Conservation (phyloP, 1,140 invertebrate genomes). For the Charaxes varanes region DNA sequence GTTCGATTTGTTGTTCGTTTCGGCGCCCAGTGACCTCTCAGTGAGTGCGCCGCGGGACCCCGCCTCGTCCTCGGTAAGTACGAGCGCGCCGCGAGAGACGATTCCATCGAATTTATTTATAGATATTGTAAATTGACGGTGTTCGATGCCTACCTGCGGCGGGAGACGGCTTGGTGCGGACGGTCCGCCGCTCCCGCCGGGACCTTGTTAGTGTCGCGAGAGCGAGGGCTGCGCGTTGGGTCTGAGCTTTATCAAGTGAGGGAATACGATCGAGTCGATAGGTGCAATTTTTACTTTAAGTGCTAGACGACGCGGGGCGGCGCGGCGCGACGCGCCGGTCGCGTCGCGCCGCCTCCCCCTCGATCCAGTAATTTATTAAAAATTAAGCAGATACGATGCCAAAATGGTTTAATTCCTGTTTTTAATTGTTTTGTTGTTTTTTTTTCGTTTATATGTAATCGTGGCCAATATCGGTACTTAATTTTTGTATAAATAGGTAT, state of each 20-base stretch:
- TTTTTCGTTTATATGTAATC: conserved; percentile 70
- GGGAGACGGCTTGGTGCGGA: too few species aligned
- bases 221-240: conserved; percentile 61
- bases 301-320: conserved; percentile 29
- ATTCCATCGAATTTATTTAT: conserved; percentile 73
- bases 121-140: conserved; percentile 65
- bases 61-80: conserved; percentile 11
- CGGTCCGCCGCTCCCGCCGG: too few species aligned
- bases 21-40: conserved; percentile 26
- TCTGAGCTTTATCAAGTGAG: conserved; percentile 54
- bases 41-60: conserved; percentile 22
- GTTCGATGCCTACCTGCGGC: conserved; percentile 51
- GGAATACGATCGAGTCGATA: conserved; percentile 66
- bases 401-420: conserved; percentile 73
- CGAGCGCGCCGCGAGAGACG: conserved; percentile 44
- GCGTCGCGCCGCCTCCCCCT: conserved; percentile 25
- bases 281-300: conserved; percentile 69
- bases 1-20: conserved; percentile 23
- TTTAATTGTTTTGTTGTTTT: conserved; percentile 72
- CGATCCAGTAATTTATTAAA: conserved; percentile 61
- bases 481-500: conserved; percentile 67
- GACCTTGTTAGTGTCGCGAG: conserved; percentile 54
- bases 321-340: conserved; percentile 16
- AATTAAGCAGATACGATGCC: conserved; percentile 68
- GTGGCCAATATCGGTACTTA: conserved; percentile 71